Evolutionary conservation across 2,113 vertebrate species (phyloP).

Genomic region (Mola mola): DNA sequence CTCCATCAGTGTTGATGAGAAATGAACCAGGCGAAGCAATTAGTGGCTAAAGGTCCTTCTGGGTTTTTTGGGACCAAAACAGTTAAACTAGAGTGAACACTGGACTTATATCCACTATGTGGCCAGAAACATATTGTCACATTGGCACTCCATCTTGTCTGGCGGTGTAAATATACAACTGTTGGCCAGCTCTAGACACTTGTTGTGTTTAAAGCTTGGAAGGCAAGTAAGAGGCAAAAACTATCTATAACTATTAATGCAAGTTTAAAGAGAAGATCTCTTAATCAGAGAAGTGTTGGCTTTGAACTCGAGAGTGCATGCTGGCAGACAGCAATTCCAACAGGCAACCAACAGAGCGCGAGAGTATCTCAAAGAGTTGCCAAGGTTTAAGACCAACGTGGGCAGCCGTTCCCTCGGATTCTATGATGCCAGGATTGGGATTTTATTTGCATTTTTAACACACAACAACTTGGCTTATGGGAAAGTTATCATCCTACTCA

Average conservation of each 20-base stretch:
- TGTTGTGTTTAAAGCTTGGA: no score
- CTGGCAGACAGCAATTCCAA: neutral
- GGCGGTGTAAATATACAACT: no score
- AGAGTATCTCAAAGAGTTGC: neutral
- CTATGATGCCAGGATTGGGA: neutral
- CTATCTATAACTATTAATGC: neutral
- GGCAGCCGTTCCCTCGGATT: slow-evolving; percentile 1
- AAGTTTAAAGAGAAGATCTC: neutral
- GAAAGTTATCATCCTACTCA: neutral
- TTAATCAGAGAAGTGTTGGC: neutral
- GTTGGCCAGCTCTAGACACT: no score
- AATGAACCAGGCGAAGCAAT: no score
- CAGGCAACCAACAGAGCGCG: neutral
- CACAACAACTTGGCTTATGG: neutral
- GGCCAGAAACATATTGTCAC: neutral
- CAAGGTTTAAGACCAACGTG: slow-evolving; percentile 28
- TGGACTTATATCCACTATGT: no score
- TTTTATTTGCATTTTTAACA: neutral
- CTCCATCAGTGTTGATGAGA: no score
- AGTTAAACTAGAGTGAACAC: neutral
- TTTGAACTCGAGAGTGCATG: neutral
- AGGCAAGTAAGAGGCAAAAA: neutral
- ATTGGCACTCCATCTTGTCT: neutral
- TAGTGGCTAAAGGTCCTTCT: neutral
- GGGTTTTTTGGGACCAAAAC: slow-evolving; percentile 15